Evolutionary conservation across 1,140 invertebrate genomes (phyloP), one percentile per base, ranked within the genome.

Genomic region (Dreissena rostriformis): DNA sequence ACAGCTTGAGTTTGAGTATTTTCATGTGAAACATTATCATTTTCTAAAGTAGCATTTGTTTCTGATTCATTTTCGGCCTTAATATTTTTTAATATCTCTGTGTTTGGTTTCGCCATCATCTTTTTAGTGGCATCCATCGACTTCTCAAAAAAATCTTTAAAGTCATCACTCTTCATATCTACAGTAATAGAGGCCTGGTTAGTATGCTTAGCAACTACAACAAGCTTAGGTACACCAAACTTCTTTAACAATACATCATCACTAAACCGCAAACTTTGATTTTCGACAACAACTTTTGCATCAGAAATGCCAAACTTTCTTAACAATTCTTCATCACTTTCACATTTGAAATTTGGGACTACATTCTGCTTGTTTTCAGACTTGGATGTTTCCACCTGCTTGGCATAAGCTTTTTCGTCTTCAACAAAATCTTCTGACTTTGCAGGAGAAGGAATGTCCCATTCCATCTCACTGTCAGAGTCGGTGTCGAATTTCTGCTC

Each of bases 401-500:
- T 15, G 0, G 4, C 17, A 49, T 15, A 17, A 10, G 6, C n/a
- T 1, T 61, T 51, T 53, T 49, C 5, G 49, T 55, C 66, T 68
- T 78, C 76, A 53, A 78, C 49, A 66, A 78, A 78, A 14, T 78
- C 76, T 68, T 78, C 76, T 17, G 28, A 22, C 4, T 65, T 28
- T 53, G 65, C 29, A 1, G 76, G 76, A 26, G 76, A 66, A 22
- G 76, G 76, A 6, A 78, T 78, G 24, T 78, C 76, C 63, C 63
- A 78, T 67, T 78, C 76, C 19, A 53, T 29, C 19, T 78, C 76
- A 78, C 76, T 78, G 8, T 78, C 76, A 2, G 63, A 52, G 24
- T 78, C 76, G 0, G 76, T 66, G 28, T 78, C 76, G 67, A 78
- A 78, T 28, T 78, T 78, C 19, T 78, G 76, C 52, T 78, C 39